Conservation (phyloP, 1,140 invertebrate genomes). For the Magallana gigas region DNA sequence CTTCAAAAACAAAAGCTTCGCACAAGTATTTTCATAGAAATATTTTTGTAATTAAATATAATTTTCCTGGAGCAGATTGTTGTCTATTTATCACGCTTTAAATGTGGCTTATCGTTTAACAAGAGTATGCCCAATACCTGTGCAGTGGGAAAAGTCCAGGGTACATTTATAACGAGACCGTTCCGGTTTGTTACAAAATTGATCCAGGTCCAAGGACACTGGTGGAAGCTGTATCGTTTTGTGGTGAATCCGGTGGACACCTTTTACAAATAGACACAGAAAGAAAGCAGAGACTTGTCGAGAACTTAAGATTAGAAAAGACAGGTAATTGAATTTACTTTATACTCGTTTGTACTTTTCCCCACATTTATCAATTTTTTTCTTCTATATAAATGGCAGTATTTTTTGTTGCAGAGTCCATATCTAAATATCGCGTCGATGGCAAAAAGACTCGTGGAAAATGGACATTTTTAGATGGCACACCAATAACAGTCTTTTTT, state of each 20-base stretch:
- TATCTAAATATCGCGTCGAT: neutral
- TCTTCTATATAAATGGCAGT: neutral
- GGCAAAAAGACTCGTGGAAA: neutral
- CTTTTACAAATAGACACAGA: slow-evolving; percentile 11
- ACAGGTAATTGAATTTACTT: neutral
- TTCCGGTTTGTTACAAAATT: neutral
- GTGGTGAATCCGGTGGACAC: neutral
- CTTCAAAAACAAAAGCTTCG: too few relatives aligned
- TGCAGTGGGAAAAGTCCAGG: neutral
- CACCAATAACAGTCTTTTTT: neutral
- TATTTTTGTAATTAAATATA: too few relatives aligned
- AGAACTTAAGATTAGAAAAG: neutral
- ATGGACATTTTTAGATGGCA: neutral
- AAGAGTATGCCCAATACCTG: neutral
- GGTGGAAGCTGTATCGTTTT: neutral
- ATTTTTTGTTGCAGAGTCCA: neutral
- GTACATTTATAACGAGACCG: neutral
- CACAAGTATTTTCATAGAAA: too few relatives aligned
- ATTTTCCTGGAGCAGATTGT: too few relatives aligned
- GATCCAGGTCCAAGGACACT: neutral
- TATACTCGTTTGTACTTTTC: neutral
- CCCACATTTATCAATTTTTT: neutral
- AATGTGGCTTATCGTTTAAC: too few relatives aligned
- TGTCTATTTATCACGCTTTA: too few relatives aligned
- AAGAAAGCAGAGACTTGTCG: neutral